These are phyloP conservation scores for Coleophora flavipennella DNA, from an alignment of 2,888 invertebrate genomes.

Conservation along the genomic window DNA sequence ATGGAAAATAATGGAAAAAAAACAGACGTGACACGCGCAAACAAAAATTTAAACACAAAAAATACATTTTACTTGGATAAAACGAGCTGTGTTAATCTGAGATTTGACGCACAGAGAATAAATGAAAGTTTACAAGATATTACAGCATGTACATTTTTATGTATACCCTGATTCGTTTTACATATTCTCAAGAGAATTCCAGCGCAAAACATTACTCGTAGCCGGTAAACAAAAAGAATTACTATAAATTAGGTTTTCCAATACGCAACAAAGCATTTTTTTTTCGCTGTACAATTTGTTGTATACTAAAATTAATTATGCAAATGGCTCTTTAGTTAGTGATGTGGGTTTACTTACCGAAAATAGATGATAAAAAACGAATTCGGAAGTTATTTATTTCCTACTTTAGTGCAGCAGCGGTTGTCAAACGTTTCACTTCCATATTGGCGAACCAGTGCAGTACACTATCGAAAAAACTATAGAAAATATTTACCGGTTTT, in stretches of 20 bases:
- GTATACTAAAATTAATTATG: constrained; percentile 7
- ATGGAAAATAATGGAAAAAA: not conserved
- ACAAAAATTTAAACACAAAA: not conserved
- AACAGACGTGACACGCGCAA: no score
- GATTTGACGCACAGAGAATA: constrained; percentile 23
- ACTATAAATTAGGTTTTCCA: constrained; percentile 17
- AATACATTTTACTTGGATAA: constrained; percentile 10
- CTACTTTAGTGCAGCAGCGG: constrained; percentile 48
- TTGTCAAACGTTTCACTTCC: constrained; percentile 66
- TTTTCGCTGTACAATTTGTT: not conserved
- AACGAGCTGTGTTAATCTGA: constrained; percentile 15
- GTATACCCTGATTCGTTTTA: constrained; percentile 20
- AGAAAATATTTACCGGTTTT: constrained; percentile 16
- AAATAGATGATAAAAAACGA: constrained; percentile 35
- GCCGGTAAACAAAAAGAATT: constrained; percentile 32
- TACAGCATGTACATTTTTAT: constrained; percentile 27
- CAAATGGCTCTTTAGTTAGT: constrained; percentile 13
- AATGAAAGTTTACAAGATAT: constrained; percentile 26
- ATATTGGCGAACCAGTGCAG: constrained; percentile 58
- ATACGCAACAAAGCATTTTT: not conserved
- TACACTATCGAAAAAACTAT: constrained; percentile 11
- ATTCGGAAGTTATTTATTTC: constrained; percentile 58
- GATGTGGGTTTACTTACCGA: constrained; percentile 46
- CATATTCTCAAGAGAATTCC: constrained; percentile 17
- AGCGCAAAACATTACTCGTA: constrained; percentile 11